Evolutionary conservation across 2,797 vertebrate species (phyloP).

Genomic region (Ibycter americanus): DNA sequence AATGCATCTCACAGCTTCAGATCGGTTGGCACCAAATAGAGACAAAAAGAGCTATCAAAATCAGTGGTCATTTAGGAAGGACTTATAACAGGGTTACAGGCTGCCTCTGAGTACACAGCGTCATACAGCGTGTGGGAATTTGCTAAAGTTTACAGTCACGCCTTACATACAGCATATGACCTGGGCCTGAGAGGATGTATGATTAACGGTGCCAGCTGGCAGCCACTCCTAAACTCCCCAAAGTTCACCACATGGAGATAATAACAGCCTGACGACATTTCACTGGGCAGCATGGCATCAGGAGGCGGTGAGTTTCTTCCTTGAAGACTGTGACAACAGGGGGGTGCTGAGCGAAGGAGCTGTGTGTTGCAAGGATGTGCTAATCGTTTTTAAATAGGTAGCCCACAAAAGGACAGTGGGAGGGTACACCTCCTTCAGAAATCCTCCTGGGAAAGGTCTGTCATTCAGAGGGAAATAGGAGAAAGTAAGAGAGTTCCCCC

Average conservation of each 20-base stretch:
- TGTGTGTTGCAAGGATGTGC: not conserved
- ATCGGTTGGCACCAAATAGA: not conserved
- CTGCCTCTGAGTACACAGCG: fast-evolving
- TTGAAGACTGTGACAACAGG: not conserved
- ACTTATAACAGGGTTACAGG: no score
- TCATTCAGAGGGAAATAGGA: not conserved
- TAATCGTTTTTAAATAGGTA: not conserved
- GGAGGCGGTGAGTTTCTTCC: not conserved
- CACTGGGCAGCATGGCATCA: not conserved
- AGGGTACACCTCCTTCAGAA: not conserved
- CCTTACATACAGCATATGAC: not conserved
- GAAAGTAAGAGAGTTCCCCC: not conserved
- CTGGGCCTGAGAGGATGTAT: fast-evolving
- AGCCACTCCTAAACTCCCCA: fast-evolving
- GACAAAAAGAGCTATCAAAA: not conserved
- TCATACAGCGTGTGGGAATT: fast-evolving
- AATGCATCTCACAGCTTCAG: not conserved
- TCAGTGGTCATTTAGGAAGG: not conserved
- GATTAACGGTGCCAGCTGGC: not conserved
- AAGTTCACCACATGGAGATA: not conserved
- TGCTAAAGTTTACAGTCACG: not conserved
- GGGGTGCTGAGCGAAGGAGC: not conserved
- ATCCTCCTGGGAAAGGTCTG: not conserved
- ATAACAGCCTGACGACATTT: not conserved
- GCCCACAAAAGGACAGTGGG: not conserved